Evolutionary conservation across 1,140 invertebrate genomes (phyloP), one percentile per base, ranked within the genome.

Genomic region (Megathymus violae): DNA sequence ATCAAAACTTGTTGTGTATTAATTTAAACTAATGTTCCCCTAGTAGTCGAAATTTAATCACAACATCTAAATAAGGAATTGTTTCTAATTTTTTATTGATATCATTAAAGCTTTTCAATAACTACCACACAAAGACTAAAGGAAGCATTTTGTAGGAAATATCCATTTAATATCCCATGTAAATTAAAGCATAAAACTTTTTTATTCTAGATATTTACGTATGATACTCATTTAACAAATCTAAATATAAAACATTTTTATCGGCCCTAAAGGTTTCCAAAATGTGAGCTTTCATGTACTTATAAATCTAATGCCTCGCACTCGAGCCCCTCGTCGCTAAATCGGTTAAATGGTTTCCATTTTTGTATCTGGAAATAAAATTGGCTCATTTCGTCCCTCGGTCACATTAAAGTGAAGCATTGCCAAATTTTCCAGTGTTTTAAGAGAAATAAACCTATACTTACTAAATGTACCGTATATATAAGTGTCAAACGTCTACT

Each of bases 221-320:
- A n/a, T n/a, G n/a, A n/a, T n/a, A n/a, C n/a, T n/a, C n/a, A n/a
- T n/a, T n/a, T n/a, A n/a, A n/a, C n/a, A 25, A 25, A 25, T 6
- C 22, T 25, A 25, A 25, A 25, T 31, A 31, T 9, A 31, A 31
- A 31, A 31, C 27, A 9, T 4, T 31, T 4, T 31, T 31, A 31
- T 31, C 9, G 3, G 4, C 27, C 9, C 27, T 7, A 31, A 31
- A 31, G 4, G 27, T 31, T 3, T 31, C 7, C 9, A 3, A 31
- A 31, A 31, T 31, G 3, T 9, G 27, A 31, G 27, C 27, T 43
- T 4, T 43, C 16, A 44, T 9, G 13, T 44, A 44, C 16, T 10
- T 44, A 19, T 44, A 44, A 38, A 64, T 66, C 67, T 64, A 73
- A 67, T 73, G 63, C 52, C 50, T 61, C 34, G 61, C 67, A 69